These are phyloP conservation scores for Hesperia comma DNA, from an alignment of 2,888 invertebrate species.

Conservation along the genomic window DNA sequence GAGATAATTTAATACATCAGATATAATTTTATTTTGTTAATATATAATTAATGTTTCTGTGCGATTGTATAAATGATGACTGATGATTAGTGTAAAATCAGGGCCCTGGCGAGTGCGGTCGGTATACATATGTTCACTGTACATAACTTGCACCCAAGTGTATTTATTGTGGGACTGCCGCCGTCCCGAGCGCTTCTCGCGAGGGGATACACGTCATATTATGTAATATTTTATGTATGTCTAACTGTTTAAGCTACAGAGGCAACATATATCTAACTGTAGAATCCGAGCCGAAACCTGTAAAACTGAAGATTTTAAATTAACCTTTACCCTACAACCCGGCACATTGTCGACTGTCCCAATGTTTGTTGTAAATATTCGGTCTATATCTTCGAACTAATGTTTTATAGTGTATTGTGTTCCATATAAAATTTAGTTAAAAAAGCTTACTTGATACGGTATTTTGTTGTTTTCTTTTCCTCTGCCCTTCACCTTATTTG, in stretches of 20 bases:
- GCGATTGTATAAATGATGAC: slow-evolving; percentile 44
- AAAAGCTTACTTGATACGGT: slow-evolving; percentile 78
- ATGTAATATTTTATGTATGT: slow-evolving; percentile 53
- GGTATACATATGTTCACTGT: slow-evolving; percentile 62
- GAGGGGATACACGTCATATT: slow-evolving; percentile 64
- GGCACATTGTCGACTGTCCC: slow-evolving; percentile 1
- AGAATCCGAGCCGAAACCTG: slow-evolving; percentile 42
- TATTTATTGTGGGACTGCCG: slow-evolving; percentile 59
- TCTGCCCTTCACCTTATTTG: slow-evolving; percentile 13
- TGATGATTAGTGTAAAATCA: slow-evolving; percentile 38
- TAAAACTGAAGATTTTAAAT: slow-evolving; percentile 18
- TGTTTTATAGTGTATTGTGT: slow-evolving; percentile 67
- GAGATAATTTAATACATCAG: slow-evolving; percentile 82
- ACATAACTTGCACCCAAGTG: slow-evolving; percentile 64
- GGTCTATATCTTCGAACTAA: slow-evolving; percentile 56
- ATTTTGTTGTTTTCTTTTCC: slow-evolving; percentile 60
- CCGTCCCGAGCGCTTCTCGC: slow-evolving; percentile 41
- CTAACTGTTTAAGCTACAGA: slow-evolving; percentile 61
- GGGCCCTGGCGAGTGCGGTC: slow-evolving; percentile 46
- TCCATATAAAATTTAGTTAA: slow-evolving; percentile 75
- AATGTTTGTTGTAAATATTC: slow-evolving; percentile 60
- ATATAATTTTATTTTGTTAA: slow-evolving; percentile 58
- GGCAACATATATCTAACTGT: slow-evolving; percentile 53
- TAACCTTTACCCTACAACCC: background rate
- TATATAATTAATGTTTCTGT: slow-evolving; percentile 38